A percentile compares a stretch with the other conserved stretches of the same genome.
Conservation (phyloP, 23 tunicate species). For the Ciona savignyi region DNA sequence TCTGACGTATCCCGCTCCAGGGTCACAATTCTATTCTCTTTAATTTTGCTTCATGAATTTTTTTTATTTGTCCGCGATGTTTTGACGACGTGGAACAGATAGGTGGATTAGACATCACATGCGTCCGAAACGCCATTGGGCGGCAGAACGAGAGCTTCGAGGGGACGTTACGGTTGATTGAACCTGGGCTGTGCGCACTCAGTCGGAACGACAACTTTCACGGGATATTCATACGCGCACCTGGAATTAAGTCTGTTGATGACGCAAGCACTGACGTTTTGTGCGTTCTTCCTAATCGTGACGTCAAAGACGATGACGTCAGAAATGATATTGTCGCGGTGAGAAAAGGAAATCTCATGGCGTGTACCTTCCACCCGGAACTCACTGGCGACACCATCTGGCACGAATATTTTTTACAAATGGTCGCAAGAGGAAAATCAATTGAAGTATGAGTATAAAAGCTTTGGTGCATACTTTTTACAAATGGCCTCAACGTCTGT, state of each 20-base stretch:
- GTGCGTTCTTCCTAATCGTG: constrained; percentile 17
- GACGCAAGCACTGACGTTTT: constrained; percentile 27
- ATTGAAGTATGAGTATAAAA: too few species aligned
- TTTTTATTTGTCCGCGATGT: not conserved
- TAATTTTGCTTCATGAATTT: too few species aligned
- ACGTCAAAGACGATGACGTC: not conserved
- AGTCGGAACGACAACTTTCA: not conserved
- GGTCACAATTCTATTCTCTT: too few species aligned
- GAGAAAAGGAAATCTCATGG: constrained; percentile 58
- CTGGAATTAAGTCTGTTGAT: constrained; percentile 43
- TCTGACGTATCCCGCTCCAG: too few species aligned
- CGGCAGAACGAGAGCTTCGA: constrained; percentile 54
- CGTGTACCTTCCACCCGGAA: constrained; percentile 70
- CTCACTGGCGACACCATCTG: constrained; percentile 48
- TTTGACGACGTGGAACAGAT: constrained; percentile 16
- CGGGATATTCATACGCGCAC: constrained; percentile 75
- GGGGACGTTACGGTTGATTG: constrained; percentile 11
- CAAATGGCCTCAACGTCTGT: too few species aligned
- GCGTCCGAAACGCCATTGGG: constrained; percentile 56
- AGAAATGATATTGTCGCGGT: constrained; percentile 27
- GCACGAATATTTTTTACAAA: constrained; percentile 50
- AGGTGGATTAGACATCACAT: constrained; percentile 79
- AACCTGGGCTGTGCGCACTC: constrained; percentile 11
- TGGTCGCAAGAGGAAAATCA: constrained; percentile 7
- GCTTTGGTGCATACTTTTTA: too few species aligned